Evolutionary conservation across 1,140 invertebrate genomes (phyloP), one percentile per base, ranked within the genome.

Genomic region (Drosophila aff.): DNA sequence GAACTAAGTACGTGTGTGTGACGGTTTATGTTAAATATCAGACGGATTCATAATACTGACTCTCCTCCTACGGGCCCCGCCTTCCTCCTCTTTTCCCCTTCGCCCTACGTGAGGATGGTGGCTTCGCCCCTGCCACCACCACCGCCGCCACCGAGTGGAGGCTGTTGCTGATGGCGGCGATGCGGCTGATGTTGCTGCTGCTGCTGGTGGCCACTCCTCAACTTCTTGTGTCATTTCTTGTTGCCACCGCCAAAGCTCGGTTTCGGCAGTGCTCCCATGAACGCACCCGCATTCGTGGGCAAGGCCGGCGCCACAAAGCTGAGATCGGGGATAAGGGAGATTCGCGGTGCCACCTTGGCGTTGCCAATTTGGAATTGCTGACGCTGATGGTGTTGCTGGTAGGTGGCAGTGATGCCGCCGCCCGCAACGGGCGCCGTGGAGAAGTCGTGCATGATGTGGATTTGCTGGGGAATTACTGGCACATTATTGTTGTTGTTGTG

Each of bases 271-370:
- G 89, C 72, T 38, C 79, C 92, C 73, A 92, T 87, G 21, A 92
- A 92, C 16, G 89, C 81, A 18, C 85, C 85, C 16, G 89, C 83
- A 69, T 92, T 92, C 2, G 79, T 77, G 46, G 91, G 84, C 67
- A 92, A 28, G 0, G 89, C 85, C 5, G 93, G 93, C 15, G 93
- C 92, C 50, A 93, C 89, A 82, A 94, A 94, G 66, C 94, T 93
- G 60, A 94, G 77, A 82, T 94, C 93, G 11, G 93, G 93, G 57
- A 94, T 89, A 6, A 93, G 73, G 6, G 92, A 92, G 71, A 94
- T 93, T 78, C 91, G 93, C 10, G 93, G 91, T n/a, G 93, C 90
- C 38, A 87, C 83, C 61, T 89, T 93, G 21, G 91, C 83, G 59
- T 79, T 81, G 52, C 91, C 85, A 15, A 91, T 62, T 43, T 92